Percentiles rank a stretch among this genome's conserved stretches.
Conservation (phyloP, 2,113 vertebrate species). For the Peromyscus californicus region DNA sequence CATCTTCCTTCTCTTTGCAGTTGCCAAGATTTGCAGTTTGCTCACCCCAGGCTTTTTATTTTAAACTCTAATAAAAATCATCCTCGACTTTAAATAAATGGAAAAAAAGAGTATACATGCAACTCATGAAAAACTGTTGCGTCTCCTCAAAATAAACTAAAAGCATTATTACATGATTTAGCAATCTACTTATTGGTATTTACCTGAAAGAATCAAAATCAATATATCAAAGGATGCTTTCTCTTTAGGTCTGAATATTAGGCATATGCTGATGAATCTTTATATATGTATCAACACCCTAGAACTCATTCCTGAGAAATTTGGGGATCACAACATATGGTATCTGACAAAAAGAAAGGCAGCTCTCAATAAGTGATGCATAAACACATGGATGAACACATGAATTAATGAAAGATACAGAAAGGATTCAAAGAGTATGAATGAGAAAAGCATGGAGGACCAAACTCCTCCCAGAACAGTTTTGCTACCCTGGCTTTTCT, state of each 20-base stretch:
- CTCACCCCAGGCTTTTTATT: not conserved
- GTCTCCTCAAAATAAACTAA: not conserved
- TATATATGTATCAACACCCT: not conserved
- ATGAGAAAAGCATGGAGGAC: not conserved
- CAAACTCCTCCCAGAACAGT: not conserved
- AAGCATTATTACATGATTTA: not conserved
- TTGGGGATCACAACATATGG: not conserved
- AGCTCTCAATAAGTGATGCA: conserved; percentile 13
- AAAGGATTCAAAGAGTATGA: not conserved
- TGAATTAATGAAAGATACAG: conserved; percentile 25
- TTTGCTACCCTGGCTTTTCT: not conserved
- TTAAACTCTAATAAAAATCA: not conserved
- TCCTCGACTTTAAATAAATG: not conserved
- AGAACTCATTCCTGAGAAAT: conserved; percentile 12
- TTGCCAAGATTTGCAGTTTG: no score
- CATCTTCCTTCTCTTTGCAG: no score
- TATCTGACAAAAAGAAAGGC: not conserved
- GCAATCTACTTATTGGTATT: not conserved
- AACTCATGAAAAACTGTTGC: not conserved
- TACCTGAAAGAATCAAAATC: not conserved
- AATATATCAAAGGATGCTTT: not conserved
- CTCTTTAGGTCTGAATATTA: not conserved
- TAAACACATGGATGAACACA: not conserved
- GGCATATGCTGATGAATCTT: not conserved
- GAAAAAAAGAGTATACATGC: not conserved